phyloP scores from a whole-genome alignment of 1,140 invertebrate species.

The Stegodyphus dumicola region DNA sequence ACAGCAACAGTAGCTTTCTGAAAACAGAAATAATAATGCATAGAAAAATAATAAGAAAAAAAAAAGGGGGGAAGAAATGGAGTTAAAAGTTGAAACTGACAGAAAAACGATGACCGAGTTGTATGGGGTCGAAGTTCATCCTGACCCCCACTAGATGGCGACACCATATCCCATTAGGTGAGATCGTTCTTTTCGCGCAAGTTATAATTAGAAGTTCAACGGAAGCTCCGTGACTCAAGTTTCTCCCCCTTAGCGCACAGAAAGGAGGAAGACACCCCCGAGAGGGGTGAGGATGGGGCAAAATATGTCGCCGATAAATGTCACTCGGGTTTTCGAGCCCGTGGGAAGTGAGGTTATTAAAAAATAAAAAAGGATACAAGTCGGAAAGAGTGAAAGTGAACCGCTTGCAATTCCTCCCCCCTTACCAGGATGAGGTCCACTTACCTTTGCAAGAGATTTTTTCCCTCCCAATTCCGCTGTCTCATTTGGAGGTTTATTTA shows the following conservation, averaged over 20 bases:
- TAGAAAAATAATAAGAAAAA: not conserved
- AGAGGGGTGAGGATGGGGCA: not conserved
- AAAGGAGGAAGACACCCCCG: slow-evolving; percentile 10
- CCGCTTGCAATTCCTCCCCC: slow-evolving; percentile 36
- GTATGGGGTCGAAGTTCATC: slow-evolving; percentile 16
- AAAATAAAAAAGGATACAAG: slow-evolving; percentile 27
- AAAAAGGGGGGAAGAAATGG: not conserved
- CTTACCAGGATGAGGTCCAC: not conserved
- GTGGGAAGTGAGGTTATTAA: slow-evolving; percentile 56
- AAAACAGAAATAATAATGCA: no score
- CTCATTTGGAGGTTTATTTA: not conserved
- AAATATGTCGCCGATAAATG: slow-evolving; percentile 56
- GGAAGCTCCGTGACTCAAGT: slow-evolving; percentile 40
- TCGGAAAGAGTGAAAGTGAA: slow-evolving; percentile 32
- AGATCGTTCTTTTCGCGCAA: slow-evolving; percentile 3
- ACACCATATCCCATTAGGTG: slow-evolving; percentile 46
- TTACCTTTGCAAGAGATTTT: slow-evolving; percentile 41
- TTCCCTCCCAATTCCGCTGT: not conserved
- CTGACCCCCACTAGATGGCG: slow-evolving; percentile 46
- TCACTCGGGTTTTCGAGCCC: slow-evolving; percentile 26
- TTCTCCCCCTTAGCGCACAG: not conserved
- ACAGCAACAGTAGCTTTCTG: no score
- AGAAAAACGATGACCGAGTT: slow-evolving; percentile 15
- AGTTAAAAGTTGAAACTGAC: slow-evolving; percentile 12
- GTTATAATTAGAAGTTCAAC: slow-evolving; percentile 55